These are phyloP conservation scores for Idris sp. DNA, from an alignment of 1,140 invertebrate species.

Conservation along the genomic window DNA sequence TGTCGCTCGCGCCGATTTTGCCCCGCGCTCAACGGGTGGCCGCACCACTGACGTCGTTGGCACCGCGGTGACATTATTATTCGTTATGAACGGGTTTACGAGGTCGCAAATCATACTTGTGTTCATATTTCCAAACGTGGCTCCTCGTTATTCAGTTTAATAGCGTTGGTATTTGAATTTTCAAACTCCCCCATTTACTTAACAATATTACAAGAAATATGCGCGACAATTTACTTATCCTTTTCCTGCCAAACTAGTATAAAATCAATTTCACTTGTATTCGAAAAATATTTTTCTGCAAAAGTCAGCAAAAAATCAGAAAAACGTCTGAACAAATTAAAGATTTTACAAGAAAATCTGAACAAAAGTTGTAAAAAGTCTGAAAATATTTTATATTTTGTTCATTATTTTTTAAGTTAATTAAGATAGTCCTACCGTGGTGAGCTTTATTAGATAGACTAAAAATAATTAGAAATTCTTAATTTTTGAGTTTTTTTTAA, in stretches of 20 bases:
- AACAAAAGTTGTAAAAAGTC: too few species aligned
- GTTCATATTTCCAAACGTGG: constrained; percentile 78
- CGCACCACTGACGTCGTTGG: constrained; percentile 51
- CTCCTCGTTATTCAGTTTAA: constrained; percentile 79
- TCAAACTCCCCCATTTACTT: constrained; percentile 68
- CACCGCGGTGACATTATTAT: constrained; percentile 77
- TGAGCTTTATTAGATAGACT: too few species aligned
- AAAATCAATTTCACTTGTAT: constrained; percentile 9
- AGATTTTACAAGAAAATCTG: too few species aligned
- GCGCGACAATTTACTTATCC: constrained; percentile 31
- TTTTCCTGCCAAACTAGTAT: constrained; percentile 34
- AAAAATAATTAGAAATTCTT: too few species aligned
- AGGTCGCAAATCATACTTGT: constrained; percentile 78
- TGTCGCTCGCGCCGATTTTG: constrained; percentile 77
- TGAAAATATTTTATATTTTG: too few species aligned
- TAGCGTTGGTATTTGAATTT: constrained; percentile 78
- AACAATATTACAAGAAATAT: constrained; percentile 57
- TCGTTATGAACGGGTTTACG: constrained; percentile 79
- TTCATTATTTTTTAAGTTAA: too few species aligned
- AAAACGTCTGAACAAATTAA: too few species aligned
- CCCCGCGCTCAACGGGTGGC: constrained; percentile 49
- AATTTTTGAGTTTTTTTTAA: too few species aligned
- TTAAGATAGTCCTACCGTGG: too few species aligned
- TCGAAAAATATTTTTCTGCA: too few species aligned
- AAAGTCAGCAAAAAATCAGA: too few species aligned